Evolutionary conservation across 1,140 invertebrate species (phyloP).

Genomic region (Helicorthomorpha holstii): DNA sequence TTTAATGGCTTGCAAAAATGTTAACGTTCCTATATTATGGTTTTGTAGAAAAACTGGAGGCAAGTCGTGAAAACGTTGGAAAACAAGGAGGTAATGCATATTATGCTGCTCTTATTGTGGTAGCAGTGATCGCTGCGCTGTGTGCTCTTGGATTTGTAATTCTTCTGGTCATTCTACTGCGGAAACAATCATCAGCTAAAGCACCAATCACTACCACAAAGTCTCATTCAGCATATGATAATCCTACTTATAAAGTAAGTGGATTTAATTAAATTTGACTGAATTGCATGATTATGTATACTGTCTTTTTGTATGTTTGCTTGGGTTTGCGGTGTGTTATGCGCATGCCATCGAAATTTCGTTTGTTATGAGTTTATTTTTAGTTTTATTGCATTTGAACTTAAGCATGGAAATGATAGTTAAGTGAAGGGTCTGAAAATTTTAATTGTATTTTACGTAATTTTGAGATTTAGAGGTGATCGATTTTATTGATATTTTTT

Average conservation of each 20-base stretch:
- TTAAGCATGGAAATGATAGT: too few relatives aligned
- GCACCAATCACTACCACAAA: constrained; percentile 41
- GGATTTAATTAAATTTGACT: not conserved
- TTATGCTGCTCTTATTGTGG: constrained; percentile 67
- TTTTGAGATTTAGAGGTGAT: not conserved
- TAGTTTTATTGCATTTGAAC: too few relatives aligned
- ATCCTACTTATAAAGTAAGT: constrained; percentile 79
- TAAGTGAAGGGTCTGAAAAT: too few relatives aligned
- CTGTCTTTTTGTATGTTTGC: not conserved
- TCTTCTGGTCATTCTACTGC: constrained; percentile 56
- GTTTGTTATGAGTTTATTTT: too few relatives aligned
- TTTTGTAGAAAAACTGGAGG: not conserved
- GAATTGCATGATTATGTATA: not conserved
- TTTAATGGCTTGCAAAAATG: not conserved
- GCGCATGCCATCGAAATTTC: too few relatives aligned
- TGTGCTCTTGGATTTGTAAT: constrained; percentile 61
- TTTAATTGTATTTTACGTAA: too few relatives aligned
- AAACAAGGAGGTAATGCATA: constrained; percentile 43
- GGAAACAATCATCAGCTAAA: constrained; percentile 49
- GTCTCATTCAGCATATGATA: constrained; percentile 61
- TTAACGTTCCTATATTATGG: not conserved
- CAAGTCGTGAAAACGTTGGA: constrained; percentile 6
- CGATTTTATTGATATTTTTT: not conserved
- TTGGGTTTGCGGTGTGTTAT: not conserved
- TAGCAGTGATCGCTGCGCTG: constrained; percentile 66